A percentile compares a stretch with the other conserved stretches of the same genome.
phyloP scores from a whole-genome alignment of 2,797 vertebrate species.

The Chelon labrosus region DNA sequence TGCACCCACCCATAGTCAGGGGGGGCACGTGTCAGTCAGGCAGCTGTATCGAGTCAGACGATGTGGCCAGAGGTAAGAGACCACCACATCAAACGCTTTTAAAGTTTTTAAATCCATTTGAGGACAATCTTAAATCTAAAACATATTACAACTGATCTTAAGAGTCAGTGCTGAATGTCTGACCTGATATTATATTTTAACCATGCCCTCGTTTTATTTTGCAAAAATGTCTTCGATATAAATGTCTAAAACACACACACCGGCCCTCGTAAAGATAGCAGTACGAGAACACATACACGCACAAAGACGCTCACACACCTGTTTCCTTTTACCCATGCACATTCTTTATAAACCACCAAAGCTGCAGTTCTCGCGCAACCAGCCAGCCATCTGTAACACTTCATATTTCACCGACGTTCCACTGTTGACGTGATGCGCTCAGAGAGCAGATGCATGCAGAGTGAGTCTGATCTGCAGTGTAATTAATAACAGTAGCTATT shows the following conservation, averaged over 20 bases:
- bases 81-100: neutral
- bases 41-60: constrained; percentile 21
- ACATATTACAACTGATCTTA: neutral
- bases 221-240: neutral
- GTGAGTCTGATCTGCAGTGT: constrained; percentile 15
- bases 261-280: constrained; percentile 1
- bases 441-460: constrained; percentile 25
- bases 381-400: constrained; percentile 53
- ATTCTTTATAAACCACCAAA: constrained; percentile 69
- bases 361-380: constrained; percentile 54
- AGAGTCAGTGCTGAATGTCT: neutral
- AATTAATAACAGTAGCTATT: constrained; percentile 41
- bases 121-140: neutral
- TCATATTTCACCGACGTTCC: constrained; percentile 61
- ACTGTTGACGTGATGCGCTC: constrained; percentile 42
- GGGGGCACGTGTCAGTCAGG: constrained; percentile 39
- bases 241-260: constrained; percentile 4
- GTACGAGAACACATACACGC: neutral
- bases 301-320: constrained; percentile 42
- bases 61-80: constrained; percentile 29
- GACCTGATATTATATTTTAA: neutral
- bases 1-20: neutral
- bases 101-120: neutral
- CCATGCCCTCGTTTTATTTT: neutral
- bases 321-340: constrained; percentile 71